A percentile compares a stretch with the other conserved stretches of the same genome.
phyloP scores from a whole-genome alignment of 1,140 invertebrate genomes.

The Goniozus legneri region DNA sequence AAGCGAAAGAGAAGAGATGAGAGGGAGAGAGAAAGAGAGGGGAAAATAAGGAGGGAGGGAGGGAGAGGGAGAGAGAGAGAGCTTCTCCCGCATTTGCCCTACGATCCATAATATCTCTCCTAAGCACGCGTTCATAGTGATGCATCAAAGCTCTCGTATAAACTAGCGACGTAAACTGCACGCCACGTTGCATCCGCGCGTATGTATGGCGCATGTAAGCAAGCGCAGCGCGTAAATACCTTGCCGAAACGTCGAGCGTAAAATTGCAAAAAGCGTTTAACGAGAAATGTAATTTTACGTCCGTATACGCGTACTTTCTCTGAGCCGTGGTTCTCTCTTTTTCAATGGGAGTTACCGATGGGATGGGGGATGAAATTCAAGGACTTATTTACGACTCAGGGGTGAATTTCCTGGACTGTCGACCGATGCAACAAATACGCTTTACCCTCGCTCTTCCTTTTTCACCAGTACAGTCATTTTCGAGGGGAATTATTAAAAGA shows the following conservation, averaged over 20 bases:
- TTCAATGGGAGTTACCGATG: too few relatives aligned
- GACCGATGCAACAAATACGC: too few relatives aligned
- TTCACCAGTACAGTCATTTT: too few relatives aligned
- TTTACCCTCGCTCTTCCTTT: too few relatives aligned
- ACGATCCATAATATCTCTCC: neutral
- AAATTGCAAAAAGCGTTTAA: too few relatives aligned
- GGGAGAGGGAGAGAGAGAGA: neutral
- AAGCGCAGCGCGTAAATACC: neutral
- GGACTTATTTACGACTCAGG: too few relatives aligned
- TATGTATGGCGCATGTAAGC: neutral
- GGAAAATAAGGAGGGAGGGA: neutral
- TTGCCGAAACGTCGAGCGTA: neutral
- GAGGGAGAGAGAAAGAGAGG: too few relatives aligned
- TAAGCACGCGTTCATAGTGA: neutral
- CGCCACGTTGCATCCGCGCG: neutral
- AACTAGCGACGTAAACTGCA: neutral
- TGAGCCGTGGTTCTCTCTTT: too few relatives aligned
- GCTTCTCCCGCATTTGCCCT: slow-evolving; percentile 1
- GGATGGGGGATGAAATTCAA: too few relatives aligned
- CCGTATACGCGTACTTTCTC: neutral
- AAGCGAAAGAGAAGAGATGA: neutral
- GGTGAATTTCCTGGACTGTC: too few relatives aligned
- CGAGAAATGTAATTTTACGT: too few relatives aligned
- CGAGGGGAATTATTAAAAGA: too few relatives aligned
- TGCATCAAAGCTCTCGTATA: neutral